Evolutionary conservation across 2,113 vertebrate species (phyloP).

Genomic region (Aegithalos caudatus): DNA sequence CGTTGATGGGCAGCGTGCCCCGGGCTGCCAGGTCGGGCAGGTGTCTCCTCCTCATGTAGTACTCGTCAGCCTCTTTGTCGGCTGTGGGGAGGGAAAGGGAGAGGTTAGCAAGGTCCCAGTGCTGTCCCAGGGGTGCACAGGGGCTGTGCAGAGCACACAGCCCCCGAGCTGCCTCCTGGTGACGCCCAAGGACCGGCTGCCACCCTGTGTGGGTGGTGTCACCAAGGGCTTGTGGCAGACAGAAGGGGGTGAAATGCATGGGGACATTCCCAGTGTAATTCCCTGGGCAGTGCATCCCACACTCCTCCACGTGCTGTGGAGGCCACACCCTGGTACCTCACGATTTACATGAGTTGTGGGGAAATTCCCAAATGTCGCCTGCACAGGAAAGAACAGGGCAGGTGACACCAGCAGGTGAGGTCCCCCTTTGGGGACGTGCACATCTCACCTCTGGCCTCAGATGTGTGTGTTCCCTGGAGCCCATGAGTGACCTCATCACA

Average conservation of each 20-base stretch:
- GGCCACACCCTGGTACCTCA: fast-evolving
- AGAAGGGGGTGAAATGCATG: neutral
- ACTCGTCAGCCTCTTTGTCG: slow-evolving; percentile 96
- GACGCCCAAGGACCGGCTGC: fast-evolving
- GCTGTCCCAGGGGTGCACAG: too few relatives aligned
- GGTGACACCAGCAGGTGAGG: neutral
- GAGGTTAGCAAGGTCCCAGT: neutral
- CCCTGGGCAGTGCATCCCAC: neutral
- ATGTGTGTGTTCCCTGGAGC: neutral
- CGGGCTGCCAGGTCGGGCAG: slow-evolving; percentile 93
- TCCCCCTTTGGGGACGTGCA: neutral
- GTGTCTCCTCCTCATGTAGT: slow-evolving; percentile 92
- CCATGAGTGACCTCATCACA: neutral
- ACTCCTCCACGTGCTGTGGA: fast-evolving
- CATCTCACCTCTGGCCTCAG: neutral
- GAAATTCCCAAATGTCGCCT: neutral
- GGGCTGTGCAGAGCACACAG: neutral
- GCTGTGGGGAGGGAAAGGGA: slow-evolving; percentile 71
- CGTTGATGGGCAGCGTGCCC: slow-evolving; percentile 92
- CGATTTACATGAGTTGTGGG: neutral
- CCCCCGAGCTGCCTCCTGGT: neutral
- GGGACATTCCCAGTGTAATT: neutral
- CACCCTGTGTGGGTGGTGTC: neutral
- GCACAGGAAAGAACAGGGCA: neutral
- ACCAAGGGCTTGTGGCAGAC: neutral